phyloP scores from a whole-genome alignment of 2,113 vertebrate genomes.

The Myrmecobius fasciatus region DNA sequence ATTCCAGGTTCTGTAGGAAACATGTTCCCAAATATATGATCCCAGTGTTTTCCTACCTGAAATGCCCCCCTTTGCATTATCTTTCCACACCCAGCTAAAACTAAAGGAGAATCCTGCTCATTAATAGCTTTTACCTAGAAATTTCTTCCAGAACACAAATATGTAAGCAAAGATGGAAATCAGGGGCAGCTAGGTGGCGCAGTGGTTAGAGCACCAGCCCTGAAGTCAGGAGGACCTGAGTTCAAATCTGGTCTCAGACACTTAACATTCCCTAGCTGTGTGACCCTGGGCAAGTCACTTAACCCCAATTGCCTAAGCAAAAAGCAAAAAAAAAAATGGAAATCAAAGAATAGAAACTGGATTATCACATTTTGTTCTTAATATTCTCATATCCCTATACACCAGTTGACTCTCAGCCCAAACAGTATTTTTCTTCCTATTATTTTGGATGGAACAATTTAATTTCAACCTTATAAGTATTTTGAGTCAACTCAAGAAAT shows the following conservation, averaged over 20 bases:
- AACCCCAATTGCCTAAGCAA: too few relatives aligned
- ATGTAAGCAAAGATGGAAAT: neutral
- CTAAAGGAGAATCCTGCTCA: neutral
- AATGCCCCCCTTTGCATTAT: neutral
- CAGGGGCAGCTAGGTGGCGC: too few relatives aligned
- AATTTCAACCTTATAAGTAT: neutral
- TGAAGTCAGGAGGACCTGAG: too few relatives aligned
- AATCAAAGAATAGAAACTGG: neutral
- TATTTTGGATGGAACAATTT: neutral
- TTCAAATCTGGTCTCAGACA: too few relatives aligned
- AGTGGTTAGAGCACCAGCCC: too few relatives aligned
- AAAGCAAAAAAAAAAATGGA: too few relatives aligned
- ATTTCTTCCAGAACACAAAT: conserved; percentile 12
- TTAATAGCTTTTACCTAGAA: conserved; percentile 9
- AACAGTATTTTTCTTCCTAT: neutral
- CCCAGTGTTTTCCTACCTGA: neutral
- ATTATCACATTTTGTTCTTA: neutral
- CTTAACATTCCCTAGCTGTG: too few relatives aligned
- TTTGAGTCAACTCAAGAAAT: neutral
- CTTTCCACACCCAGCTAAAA: neutral
- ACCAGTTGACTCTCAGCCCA: neutral
- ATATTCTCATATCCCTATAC: neutral
- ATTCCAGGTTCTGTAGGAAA: neutral
- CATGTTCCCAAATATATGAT: neutral
- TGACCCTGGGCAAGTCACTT: too few relatives aligned